A percentile compares a stretch with the other conserved stretches of the same genome.
These are phyloP conservation scores for Opisthograptis luteolata DNA, from an alignment of 2,888 invertebrate genomes.

Conservation along the genomic window DNA sequence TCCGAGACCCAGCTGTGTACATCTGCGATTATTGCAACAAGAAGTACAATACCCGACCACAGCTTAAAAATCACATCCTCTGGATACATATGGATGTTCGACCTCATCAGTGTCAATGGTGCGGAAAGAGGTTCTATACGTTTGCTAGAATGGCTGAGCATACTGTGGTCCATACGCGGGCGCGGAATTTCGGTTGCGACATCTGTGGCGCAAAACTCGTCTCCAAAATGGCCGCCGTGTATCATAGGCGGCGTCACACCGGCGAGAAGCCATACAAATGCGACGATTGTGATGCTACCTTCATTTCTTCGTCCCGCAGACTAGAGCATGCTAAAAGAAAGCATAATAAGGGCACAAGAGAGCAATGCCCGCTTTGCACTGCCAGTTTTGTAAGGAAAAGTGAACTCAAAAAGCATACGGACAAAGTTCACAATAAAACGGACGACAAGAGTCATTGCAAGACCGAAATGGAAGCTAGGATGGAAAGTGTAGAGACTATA, in stretches of 20 bases:
- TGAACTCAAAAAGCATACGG: conserved; percentile 64
- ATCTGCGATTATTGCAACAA: conserved; percentile 73
- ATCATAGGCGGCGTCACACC: conserved; percentile 75
- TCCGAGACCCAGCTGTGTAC: conserved; percentile 68
- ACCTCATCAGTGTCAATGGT: conserved; percentile 80
- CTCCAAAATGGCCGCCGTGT: conserved; percentile 74
- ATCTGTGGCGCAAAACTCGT: conserved; percentile 78
- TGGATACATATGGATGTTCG: conserved; percentile 78
- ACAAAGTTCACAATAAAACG: conserved; percentile 52
- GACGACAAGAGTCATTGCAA: conserved; percentile 14
- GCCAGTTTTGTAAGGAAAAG: conserved; percentile 60
- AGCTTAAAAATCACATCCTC: conserved; percentile 74
- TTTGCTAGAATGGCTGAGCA: conserved; percentile 79
- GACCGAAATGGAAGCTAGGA: no score
- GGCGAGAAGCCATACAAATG: conserved; percentile 77
- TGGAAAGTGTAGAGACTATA: no score
- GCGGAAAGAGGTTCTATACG: conserved; percentile 79
- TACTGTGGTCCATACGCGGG: conserved; percentile 79
- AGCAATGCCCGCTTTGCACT: conserved; percentile 60
- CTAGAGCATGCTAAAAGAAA: conserved; percentile 71
- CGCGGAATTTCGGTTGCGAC: conserved; percentile 79
- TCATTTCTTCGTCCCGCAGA: conserved; percentile 72
- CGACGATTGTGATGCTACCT: conserved; percentile 68
- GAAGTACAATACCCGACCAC: conserved; percentile 65
- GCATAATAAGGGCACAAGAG: conserved; percentile 62